Conservation (phyloP, 2,113 vertebrate genomes). For the Odobenus rosmarus region DNA sequence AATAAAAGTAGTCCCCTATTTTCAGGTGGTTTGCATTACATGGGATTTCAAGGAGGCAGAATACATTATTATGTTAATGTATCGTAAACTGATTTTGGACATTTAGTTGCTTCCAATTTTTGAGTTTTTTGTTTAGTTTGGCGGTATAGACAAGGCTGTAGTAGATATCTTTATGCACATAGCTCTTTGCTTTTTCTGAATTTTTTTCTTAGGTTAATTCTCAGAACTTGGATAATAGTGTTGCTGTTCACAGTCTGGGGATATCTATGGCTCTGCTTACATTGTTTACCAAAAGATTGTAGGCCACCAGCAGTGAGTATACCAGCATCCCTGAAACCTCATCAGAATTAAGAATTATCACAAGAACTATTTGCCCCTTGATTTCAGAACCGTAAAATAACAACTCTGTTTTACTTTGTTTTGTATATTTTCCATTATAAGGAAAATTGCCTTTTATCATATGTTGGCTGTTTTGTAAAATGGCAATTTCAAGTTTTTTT, state of each 20-base stretch:
- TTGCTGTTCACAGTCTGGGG: background rate
- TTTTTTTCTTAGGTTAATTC: background rate
- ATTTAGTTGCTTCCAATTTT: slow-evolving; percentile 29
- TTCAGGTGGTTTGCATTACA: slow-evolving; percentile 21
- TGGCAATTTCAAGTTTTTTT: background rate
- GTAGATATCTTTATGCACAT: background rate
- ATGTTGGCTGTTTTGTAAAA: background rate
- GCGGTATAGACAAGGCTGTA: background rate
- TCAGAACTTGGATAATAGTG: background rate
- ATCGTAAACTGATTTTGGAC: background rate
- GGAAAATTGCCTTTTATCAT: background rate
- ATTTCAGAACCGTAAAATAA: background rate
- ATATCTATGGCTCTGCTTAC: background rate
- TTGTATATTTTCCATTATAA: background rate
- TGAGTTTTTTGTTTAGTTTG: background rate
- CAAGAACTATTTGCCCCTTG: background rate
- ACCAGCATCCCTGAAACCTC: background rate
- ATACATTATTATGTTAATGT: background rate
- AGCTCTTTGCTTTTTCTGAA: background rate
- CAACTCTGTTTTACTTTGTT: slow-evolving; percentile 15
- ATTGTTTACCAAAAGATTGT: background rate
- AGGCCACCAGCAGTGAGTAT: fast-evolving
- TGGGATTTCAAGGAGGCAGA: slow-evolving; percentile 16
- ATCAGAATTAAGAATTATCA: background rate
- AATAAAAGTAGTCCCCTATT: background rate